Percentiles rank a stretch among this genome's conserved stretches.
These are phyloP conservation scores for Hyaena hyaena DNA, from an alignment of 2,113 vertebrate genomes.

Conservation along the genomic window DNA sequence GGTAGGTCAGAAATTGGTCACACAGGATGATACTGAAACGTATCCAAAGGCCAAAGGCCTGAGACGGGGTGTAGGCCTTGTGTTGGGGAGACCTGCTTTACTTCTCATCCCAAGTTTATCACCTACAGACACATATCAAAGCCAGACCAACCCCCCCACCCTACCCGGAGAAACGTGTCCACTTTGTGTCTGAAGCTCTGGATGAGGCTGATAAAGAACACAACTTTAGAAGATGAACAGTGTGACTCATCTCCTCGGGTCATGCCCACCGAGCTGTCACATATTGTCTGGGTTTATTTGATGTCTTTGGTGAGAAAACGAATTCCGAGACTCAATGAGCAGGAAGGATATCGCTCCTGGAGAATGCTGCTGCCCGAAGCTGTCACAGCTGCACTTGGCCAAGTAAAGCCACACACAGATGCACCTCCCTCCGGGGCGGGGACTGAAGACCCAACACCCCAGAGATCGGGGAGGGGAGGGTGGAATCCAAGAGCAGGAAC, in stretches of 20 bases:
- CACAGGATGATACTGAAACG: background rate
- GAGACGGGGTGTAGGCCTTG: background rate
- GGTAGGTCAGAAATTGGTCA: background rate
- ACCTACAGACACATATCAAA: background rate
- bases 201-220: background rate
- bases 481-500: background rate
- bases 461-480: no score
- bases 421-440: background rate
- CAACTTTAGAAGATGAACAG: background rate
- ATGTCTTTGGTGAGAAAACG: slow-evolving; percentile 20
- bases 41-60: background rate
- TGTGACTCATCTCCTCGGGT: background rate
- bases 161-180: background rate
- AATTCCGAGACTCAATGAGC: slow-evolving; percentile 58
- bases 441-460: background rate
- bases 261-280: background rate
- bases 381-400: background rate
- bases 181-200: background rate
- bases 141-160: background rate
- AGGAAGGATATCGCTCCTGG: slow-evolving; percentile 47
- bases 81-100: background rate
- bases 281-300: slow-evolving; percentile 26
- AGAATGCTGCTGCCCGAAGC: background rate
- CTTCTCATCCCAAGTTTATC: background rate
- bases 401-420: background rate